phyloP scores from a whole-genome alignment of 2,888 invertebrate species.

The Monopis laevigella region DNA sequence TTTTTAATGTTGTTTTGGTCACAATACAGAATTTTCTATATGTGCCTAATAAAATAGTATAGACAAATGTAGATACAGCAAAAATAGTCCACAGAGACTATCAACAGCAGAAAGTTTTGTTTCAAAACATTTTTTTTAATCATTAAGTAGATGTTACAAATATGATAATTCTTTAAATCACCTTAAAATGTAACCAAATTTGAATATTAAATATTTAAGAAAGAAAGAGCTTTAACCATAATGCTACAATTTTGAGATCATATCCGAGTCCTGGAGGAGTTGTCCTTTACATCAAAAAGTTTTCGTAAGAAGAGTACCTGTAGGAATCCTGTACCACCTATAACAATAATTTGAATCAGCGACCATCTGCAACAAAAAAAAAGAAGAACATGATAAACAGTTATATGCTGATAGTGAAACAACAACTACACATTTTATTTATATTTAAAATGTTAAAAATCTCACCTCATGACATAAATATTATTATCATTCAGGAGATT shows the following conservation, averaged over 20 bases:
- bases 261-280: slow-evolving; percentile 67
- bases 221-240: slow-evolving; percentile 1
- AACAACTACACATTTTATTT: neutral
- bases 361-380: slow-evolving; percentile 76
- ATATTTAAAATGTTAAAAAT: neutral
- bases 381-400: too few relatives aligned
- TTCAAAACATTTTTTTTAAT: too few relatives aligned
- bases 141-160: too few relatives aligned
- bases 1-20: too few relatives aligned
- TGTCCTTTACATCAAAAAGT: slow-evolving; percentile 82
- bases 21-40: too few relatives aligned
- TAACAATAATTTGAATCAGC: slow-evolving; percentile 83
- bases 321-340: slow-evolving; percentile 77
- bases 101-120: too few relatives aligned
- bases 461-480: slow-evolving; percentile 78
- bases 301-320: slow-evolving; percentile 91
- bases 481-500: slow-evolving; percentile 85
- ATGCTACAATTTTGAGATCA: slow-evolving; percentile 27
- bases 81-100: too few relatives aligned
- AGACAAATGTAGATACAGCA: too few relatives aligned
- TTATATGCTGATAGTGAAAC: neutral
- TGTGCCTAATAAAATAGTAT: too few relatives aligned
- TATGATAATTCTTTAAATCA: too few relatives aligned
- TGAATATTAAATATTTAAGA: too few relatives aligned
- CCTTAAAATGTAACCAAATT: too few relatives aligned